Evolutionary conservation across 2,888 invertebrate genomes (phyloP).

Genomic region (Ennomos fuscantarius): DNA sequence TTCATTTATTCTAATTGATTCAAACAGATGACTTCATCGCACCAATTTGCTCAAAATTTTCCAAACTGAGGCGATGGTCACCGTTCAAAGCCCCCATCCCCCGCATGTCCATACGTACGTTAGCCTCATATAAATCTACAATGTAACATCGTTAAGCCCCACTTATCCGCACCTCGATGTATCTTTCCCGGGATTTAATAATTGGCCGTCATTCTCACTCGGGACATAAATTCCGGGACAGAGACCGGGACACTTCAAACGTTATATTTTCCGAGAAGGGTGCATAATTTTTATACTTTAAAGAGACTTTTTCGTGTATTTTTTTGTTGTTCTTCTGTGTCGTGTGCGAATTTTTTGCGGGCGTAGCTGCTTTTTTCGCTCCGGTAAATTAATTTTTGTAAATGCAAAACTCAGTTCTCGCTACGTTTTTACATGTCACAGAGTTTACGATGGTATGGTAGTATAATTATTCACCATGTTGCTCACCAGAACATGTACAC

Average conservation of each 20-base stretch:
- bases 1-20: no score
- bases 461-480: no score
- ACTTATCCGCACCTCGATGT: constrained; percentile 49
- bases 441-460: no score
- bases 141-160: constrained; percentile 41
- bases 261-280: constrained; percentile 32
- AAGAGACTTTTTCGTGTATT: constrained; percentile 17
- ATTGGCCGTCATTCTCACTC: constrained; percentile 52
- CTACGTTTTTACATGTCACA: no score
- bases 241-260: constrained; percentile 31
- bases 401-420: no score
- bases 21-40: no score
- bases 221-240: constrained; percentile 39
- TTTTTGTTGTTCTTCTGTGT: constrained; percentile 1
- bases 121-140: constrained; percentile 8
- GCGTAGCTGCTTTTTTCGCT: background rate
- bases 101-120: background rate
- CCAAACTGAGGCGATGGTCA: constrained; percentile 1
- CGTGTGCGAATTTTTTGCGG: background rate
- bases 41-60: background rate
- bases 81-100: background rate
- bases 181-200: constrained; percentile 51
- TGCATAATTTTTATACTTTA: constrained; percentile 30
- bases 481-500: no score
- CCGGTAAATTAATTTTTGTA: no score